A percentile compares a stretch with the other conserved stretches of the same genome.
Conservation (phyloP, 2,888 invertebrate species). For the Sarcophaga caerulescens region DNA sequence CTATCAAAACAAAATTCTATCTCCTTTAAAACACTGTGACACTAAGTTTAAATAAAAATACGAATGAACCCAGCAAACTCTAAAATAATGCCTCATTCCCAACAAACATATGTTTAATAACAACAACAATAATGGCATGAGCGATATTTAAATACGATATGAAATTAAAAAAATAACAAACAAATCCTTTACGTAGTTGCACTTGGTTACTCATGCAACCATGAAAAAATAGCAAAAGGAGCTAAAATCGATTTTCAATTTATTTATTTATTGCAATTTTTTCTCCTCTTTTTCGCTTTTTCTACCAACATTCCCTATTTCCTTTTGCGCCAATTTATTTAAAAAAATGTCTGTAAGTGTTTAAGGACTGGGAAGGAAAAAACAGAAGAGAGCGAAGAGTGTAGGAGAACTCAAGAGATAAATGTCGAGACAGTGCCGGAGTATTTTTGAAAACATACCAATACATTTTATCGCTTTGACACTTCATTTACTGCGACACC, state of each 20-base stretch:
- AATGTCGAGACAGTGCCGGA: not conserved
- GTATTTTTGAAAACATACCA: slow-evolving; percentile 39
- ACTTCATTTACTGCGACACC: slow-evolving; percentile 69
- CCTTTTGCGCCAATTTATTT: slow-evolving; percentile 3
- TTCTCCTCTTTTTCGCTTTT: slow-evolving; percentile 13
- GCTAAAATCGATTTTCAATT: slow-evolving; percentile 71
- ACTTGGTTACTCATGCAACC: slow-evolving; percentile 52
- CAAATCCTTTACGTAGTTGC: slow-evolving; percentile 32
- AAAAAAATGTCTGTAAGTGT: not conserved
- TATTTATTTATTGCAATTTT: slow-evolving; percentile 70
- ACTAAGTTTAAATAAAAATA: slow-evolving; percentile 16
- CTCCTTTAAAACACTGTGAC: not conserved
- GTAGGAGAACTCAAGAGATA: not conserved
- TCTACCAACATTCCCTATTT: slow-evolving; percentile 27
- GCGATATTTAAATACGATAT: slow-evolving; percentile 37
- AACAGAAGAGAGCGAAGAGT: not conserved
- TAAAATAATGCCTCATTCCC: not conserved
- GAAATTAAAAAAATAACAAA: slow-evolving; percentile 23
- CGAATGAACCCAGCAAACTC: not conserved
- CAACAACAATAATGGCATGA: slow-evolving; percentile 27
- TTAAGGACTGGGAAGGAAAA: not conserved
- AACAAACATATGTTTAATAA: not conserved
- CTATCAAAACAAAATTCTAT: no score
- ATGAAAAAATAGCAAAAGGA: slow-evolving; percentile 30
- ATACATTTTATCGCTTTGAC: slow-evolving; percentile 66